A percentile compares a stretch with the other conserved stretches of the same genome.
Evolutionary conservation across 2,797 vertebrate genomes (phyloP).

Genomic region (Phoxinus dragarum): DNA sequence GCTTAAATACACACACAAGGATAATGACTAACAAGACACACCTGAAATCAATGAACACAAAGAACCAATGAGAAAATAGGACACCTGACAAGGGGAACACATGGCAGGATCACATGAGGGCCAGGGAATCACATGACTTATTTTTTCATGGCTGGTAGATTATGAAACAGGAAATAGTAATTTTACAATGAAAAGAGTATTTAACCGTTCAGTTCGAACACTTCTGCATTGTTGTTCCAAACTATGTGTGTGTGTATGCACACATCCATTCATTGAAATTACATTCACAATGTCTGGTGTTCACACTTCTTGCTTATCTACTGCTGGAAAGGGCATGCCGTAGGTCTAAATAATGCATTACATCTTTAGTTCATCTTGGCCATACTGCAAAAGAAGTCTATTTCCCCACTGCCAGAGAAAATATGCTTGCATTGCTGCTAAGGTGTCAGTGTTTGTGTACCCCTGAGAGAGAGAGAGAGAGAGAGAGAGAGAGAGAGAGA

Average conservation of each 20-base stretch:
- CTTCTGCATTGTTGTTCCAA: slow-evolving; percentile 1
- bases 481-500: slow-evolving; percentile 6
- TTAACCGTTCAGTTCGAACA: not conserved
- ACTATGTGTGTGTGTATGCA: not conserved
- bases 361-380: slow-evolving; percentile 50
- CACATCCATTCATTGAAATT: slow-evolving; percentile 28
- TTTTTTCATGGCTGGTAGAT: not conserved
- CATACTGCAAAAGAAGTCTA: slow-evolving; percentile 41
- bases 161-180: slow-evolving; percentile 1
- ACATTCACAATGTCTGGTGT: slow-evolving; percentile 36
- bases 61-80: too few relatives aligned
- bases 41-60: too few relatives aligned
- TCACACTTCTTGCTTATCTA: slow-evolving; percentile 34
- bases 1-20: too few relatives aligned
- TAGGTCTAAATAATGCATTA: slow-evolving; percentile 51
- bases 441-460: slow-evolving; percentile 33
- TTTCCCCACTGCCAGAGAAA: slow-evolving; percentile 45
- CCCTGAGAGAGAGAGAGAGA: slow-evolving; percentile 1
- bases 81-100: too few relatives aligned
- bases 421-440: slow-evolving; percentile 28
- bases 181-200: slow-evolving; percentile 25
- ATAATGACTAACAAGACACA: too few relatives aligned
- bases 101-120: too few relatives aligned
- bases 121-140: too few relatives aligned
- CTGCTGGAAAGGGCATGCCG: slow-evolving; percentile 43